Conservation (phyloP, 2,888 invertebrate genomes). For the Rotaria magnacalcarata region DNA sequence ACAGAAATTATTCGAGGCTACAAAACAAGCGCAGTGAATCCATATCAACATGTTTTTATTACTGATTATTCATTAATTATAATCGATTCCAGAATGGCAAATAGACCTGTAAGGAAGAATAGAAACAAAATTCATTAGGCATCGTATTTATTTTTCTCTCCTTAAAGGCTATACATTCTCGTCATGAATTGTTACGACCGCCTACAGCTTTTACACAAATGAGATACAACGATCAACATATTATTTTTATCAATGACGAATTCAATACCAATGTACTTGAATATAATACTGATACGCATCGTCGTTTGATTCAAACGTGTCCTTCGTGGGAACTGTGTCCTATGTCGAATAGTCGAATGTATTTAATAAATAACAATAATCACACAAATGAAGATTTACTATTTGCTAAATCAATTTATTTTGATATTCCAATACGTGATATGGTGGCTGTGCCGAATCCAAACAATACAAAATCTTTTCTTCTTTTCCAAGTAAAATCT, state of each 20-base stretch:
- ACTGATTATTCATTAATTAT: conserved; percentile 23
- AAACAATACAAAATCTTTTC: not conserved
- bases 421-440: conserved; percentile 2
- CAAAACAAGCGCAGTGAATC: not conserved
- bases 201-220: not conserved
- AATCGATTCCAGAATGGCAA: conserved; percentile 14
- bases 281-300: not conserved
- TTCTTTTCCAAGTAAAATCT: conserved; percentile 6
- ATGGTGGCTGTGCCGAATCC: not conserved
- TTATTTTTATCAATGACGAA: not conserved
- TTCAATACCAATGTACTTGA: conserved; percentile 12
- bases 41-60: conserved; percentile 19
- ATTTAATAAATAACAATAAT: not conserved
- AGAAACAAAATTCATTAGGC: not conserved
- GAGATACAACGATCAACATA: not conserved
- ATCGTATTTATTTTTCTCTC: not conserved
- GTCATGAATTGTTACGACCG: conserved; percentile 29
- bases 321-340: conserved; percentile 28
- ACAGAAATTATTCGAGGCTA: not conserved
- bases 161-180: not conserved
- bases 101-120: not conserved
- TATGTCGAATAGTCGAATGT: not conserved
- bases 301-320: not conserved
- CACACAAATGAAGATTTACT: not conserved
- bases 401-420: conserved; percentile 18